phyloP scores from a whole-genome alignment of 2,797 vertebrate species.

The Hypotaenidia okinawae region DNA sequence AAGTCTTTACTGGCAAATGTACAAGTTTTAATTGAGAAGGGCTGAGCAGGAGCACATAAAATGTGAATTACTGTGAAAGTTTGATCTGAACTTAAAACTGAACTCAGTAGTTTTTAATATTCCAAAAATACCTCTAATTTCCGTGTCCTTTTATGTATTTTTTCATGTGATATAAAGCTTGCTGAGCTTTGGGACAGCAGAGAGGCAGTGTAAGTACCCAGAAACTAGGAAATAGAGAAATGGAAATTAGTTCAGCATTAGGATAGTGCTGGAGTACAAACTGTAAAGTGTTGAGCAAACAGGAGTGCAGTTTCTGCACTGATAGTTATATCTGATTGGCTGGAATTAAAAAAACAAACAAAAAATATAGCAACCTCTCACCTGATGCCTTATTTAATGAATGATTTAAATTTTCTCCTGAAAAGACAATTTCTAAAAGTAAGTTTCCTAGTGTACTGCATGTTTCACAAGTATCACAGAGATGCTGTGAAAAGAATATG shows the following conservation, averaged over 20 bases:
- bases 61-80: background rate
- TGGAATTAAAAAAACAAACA: background rate
- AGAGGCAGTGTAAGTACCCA: background rate
- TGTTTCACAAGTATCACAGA: background rate
- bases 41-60: background rate
- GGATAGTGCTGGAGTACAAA: background rate
- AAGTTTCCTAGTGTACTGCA: background rate
- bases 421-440: background rate
- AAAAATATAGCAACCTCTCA: background rate
- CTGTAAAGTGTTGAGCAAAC: background rate
- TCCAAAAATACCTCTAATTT: background rate
- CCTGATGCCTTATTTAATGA: background rate
- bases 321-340: background rate
- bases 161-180: background rate
- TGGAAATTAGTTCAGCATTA: background rate
- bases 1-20: background rate
- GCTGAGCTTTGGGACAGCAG: background rate
- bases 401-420: background rate
- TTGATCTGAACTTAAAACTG: background rate
- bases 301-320: background rate
- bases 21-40: conserved; percentile 4
- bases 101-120: background rate
- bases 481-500: background rate
- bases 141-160: background rate
- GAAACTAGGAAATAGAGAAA: background rate